Conservation (phyloP, 2,113 vertebrate species). For the Rynchops niger region DNA sequence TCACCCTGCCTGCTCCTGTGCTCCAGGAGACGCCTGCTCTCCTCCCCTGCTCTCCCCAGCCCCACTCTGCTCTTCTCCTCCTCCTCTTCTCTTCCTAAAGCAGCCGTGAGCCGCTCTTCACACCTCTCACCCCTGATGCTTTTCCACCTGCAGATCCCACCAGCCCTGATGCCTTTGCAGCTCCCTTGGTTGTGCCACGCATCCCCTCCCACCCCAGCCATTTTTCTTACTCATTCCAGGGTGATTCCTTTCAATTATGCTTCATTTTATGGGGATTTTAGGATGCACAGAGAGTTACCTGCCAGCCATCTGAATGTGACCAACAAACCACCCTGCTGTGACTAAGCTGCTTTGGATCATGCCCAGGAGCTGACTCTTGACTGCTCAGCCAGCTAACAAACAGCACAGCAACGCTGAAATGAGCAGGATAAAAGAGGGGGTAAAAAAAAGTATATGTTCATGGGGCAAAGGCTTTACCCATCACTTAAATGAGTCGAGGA, state of each 20-base stretch:
- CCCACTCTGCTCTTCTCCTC: neutral
- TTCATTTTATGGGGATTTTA: neutral
- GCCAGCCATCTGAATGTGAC: neutral
- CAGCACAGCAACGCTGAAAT: neutral
- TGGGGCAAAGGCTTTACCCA: neutral
- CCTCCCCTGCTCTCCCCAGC: neutral
- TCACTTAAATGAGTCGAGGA: fast-evolving
- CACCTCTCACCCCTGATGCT: neutral
- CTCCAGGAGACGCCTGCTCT: neutral
- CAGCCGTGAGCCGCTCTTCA: neutral
- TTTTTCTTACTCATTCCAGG: neutral
- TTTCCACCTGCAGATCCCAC: neutral
- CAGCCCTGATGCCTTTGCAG: neutral
- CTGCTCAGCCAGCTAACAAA: neutral
- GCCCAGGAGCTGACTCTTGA: slow-evolving; percentile 29
- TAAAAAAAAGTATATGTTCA: neutral
- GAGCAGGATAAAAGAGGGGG: neutral
- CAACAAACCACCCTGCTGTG: slow-evolving; percentile 14
- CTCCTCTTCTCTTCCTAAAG: neutral
- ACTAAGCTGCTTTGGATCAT: slow-evolving; percentile 37
- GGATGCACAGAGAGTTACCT: neutral
- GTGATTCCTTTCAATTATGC: neutral
- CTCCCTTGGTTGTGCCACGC: neutral
- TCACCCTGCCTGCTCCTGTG: neutral
- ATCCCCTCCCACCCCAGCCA: fast-evolving